Evolutionary conservation across 1,140 invertebrate genomes (phyloP).

Genomic region (Camponotus floridanus): DNA sequence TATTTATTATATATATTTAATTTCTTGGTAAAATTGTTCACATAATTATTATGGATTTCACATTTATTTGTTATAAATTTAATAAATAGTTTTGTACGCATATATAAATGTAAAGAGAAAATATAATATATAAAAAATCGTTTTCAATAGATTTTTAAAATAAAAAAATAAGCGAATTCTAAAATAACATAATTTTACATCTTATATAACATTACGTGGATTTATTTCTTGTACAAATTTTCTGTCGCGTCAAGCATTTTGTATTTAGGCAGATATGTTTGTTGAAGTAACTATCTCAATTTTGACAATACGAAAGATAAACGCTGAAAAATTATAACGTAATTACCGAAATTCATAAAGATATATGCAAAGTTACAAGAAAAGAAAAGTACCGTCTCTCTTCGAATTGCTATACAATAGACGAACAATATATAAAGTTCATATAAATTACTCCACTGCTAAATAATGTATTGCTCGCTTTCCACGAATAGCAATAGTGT

Average conservation of each 20-base stretch:
- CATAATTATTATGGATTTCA: not conserved
- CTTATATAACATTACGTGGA: not conserved
- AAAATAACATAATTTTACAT: not conserved
- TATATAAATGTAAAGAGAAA: not conserved
- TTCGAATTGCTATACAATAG: slow-evolving; percentile 17
- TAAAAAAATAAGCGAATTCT: not conserved
- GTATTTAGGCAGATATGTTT: not conserved
- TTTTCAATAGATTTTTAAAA: too few species aligned
- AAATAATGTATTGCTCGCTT: slow-evolving; percentile 24
- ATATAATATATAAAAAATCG: not conserved
- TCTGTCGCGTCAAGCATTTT: slow-evolving; percentile 40
- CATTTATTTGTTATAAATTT: not conserved
- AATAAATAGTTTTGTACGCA: not conserved
- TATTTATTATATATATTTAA: not conserved
- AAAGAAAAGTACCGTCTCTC: not conserved
- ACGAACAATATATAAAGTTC: slow-evolving; percentile 8
- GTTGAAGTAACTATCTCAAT: not conserved
- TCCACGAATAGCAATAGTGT: slow-evolving; percentile 34
- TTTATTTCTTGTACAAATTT: slow-evolving; percentile 17
- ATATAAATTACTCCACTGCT: slow-evolving; percentile 54
- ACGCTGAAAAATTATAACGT: slow-evolving; percentile 31
- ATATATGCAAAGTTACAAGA: slow-evolving; percentile 11
- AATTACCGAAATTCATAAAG: not conserved
- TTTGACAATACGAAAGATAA: not conserved
- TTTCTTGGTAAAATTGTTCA: not conserved